Evolutionary conservation across 2,113 vertebrate species (phyloP).

Genomic region (Heterochromis multidens): DNA sequence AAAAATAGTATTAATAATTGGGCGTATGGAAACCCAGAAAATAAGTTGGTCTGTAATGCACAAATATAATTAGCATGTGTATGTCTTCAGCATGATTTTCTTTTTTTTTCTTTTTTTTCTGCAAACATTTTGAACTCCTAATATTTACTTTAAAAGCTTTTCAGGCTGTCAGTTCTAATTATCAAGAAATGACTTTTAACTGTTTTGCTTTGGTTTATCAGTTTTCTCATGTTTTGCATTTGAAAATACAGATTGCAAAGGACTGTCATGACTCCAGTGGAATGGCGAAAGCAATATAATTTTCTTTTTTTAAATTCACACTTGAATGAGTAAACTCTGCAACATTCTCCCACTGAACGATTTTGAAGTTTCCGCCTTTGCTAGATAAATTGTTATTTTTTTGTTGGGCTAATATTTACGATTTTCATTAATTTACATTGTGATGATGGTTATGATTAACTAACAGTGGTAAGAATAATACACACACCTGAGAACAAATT

Average conservation of each 20-base stretch:
- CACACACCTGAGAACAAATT: neutral
- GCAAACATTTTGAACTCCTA: neutral
- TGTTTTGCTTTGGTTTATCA: neutral
- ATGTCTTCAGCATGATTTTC: neutral
- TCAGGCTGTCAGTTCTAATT: neutral
- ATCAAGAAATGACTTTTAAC: neutral
- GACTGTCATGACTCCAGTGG: neutral
- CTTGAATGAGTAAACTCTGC: neutral
- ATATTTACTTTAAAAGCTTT: slow-evolving; percentile 1
- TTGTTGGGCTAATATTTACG: neutral
- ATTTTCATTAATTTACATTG: neutral
- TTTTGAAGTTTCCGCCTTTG: neutral
- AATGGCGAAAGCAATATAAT: neutral
- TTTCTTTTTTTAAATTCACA: too few relatives aligned
- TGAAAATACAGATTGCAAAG: neutral
- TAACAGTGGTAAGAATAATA: neutral
- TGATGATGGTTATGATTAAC: neutral
- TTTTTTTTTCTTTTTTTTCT: neutral
- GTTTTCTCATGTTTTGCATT: neutral
- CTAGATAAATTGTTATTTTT: neutral
- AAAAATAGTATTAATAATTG: slow-evolving; percentile 45
- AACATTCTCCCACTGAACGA: neutral
- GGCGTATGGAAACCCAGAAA: slow-evolving; percentile 42
- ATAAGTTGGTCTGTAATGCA: slow-evolving; percentile 21
- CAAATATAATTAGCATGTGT: slow-evolving; percentile 36